These are phyloP conservation scores for Noctuana brunneofusca DNA, from an alignment of 2,888 invertebrate species.

Conservation along the genomic window DNA sequence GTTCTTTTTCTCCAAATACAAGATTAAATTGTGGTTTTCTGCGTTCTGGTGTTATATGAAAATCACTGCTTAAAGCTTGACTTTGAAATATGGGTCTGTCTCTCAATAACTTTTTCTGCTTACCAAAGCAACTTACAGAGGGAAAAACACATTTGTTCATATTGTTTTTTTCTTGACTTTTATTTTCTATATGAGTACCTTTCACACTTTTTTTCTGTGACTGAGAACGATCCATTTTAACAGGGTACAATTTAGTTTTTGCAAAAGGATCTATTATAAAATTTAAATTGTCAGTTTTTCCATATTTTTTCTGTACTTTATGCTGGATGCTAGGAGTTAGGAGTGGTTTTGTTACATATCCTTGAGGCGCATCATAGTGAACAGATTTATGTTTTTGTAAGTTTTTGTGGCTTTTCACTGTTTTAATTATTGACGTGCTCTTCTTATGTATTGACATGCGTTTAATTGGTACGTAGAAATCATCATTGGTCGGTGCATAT, in stretches of 20 bases:
- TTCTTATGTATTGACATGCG: not conserved
- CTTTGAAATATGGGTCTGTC: conserved; percentile 15
- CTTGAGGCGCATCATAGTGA: not conserved
- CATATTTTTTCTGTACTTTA: not conserved
- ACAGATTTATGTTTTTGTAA: not conserved
- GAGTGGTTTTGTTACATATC: not conserved
- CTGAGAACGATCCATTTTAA: conserved; percentile 44
- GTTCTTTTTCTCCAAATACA: conserved; percentile 45
- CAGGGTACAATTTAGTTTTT: conserved; percentile 51
- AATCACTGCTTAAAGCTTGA: conserved; percentile 27
- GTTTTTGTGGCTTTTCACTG: too few relatives aligned
- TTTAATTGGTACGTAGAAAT: not conserved
- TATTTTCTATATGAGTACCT: conserved; percentile 46
- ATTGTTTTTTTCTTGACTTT: conserved; percentile 45
- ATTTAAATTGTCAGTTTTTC: not conserved
- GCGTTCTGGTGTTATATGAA: conserved; percentile 35
- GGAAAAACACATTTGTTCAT: conserved; percentile 54
- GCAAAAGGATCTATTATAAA: conserved; percentile 41
- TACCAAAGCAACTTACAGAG: conserved; percentile 43
- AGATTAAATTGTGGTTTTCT: conserved; percentile 48
- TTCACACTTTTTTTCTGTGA: conserved; percentile 46
- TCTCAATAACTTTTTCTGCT: conserved; percentile 38
- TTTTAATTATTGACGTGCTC: not conserved
- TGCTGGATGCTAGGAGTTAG: not conserved
- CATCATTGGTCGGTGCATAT: not conserved